These are phyloP conservation scores for Odontothrips loti DNA, from an alignment of 2,888 invertebrate genomes.

Conservation along the genomic window DNA sequence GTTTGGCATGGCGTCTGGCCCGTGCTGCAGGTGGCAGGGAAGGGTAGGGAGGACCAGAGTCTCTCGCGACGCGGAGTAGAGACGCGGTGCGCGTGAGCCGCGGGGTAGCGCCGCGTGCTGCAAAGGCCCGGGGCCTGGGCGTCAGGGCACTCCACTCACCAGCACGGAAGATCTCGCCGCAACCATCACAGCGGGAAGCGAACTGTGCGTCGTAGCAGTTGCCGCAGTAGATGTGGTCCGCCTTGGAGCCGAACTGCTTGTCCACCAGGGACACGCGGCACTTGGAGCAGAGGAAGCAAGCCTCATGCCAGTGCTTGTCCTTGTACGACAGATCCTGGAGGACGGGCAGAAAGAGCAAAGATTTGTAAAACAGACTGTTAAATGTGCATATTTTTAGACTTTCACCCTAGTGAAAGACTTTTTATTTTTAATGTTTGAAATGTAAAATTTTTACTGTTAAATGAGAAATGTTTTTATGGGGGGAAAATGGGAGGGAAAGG, in stretches of 20 bases:
- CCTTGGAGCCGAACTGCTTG: slow-evolving; percentile 99
- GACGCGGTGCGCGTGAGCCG: not conserved
- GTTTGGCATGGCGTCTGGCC: too few species aligned
- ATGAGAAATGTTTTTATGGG: too few species aligned
- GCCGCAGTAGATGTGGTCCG: slow-evolving; percentile 98
- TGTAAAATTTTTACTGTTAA: too few species aligned
- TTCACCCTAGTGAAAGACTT: too few species aligned
- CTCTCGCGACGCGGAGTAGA: not conserved
- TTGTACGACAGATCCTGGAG: slow-evolving; percentile 98
- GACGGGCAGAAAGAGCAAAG: slow-evolving; percentile 36
- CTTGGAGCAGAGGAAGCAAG: slow-evolving; percentile 97
- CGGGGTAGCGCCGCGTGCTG: not conserved
- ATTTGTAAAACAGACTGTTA: too few species aligned
- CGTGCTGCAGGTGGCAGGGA: too few species aligned
- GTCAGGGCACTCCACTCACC: slow-evolving; percentile 79
- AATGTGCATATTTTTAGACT: too few species aligned
- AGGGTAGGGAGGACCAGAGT: too few species aligned
- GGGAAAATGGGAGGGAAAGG: too few species aligned
- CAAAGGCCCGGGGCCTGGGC: not conserved
- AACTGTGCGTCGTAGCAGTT: slow-evolving; percentile 99
- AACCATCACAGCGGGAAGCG: slow-evolving; percentile 98
- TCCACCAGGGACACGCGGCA: slow-evolving; percentile 97
- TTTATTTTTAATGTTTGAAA: too few species aligned
- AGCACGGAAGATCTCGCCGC: slow-evolving; percentile 97
- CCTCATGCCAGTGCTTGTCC: slow-evolving; percentile 99